Evolutionary conservation across 2,888 invertebrate species (phyloP).

Genomic region (Netelia inedita): DNA sequence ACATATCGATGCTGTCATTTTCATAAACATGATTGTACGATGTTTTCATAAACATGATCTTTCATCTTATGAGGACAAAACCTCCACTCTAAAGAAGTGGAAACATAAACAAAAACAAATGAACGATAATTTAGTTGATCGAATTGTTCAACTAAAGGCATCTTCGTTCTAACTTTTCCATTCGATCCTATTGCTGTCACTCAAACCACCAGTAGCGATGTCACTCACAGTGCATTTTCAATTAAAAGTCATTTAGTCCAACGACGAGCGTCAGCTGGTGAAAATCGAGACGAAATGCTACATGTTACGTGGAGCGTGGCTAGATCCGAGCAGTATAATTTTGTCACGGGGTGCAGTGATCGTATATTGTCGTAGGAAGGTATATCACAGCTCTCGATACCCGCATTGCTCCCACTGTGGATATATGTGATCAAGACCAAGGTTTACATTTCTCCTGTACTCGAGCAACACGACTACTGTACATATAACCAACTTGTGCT

Average conservation of each 20-base stretch:
- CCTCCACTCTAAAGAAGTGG: too few species aligned
- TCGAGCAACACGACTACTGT: constrained; percentile 1
- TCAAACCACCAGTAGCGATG: constrained; percentile 31
- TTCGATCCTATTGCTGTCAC: constrained; percentile 19
- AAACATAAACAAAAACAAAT: neutral
- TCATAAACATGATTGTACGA: too few species aligned
- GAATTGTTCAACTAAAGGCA: neutral
- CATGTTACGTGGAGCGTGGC: neutral
- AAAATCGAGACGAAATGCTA: neutral
- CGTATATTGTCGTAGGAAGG: neutral
- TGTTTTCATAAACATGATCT: too few species aligned
- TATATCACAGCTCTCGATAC: constrained; percentile 3
- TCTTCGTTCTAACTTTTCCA: neutral
- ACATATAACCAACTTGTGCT: neutral
- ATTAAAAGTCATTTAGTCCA: constrained; percentile 35
- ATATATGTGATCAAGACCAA: constrained; percentile 40
- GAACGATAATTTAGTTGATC: neutral
- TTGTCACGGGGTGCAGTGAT: neutral
- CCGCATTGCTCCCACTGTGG: constrained; percentile 58
- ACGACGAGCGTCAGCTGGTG: neutral
- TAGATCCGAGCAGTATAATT: neutral
- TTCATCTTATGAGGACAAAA: too few species aligned
- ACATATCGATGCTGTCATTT: too few species aligned
- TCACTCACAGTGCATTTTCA: constrained; percentile 18
- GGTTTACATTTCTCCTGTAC: constrained; percentile 43